Evolutionary conservation across 2,797 vertebrate genomes (phyloP).

Genomic region (Lacerta viridis): DNA sequence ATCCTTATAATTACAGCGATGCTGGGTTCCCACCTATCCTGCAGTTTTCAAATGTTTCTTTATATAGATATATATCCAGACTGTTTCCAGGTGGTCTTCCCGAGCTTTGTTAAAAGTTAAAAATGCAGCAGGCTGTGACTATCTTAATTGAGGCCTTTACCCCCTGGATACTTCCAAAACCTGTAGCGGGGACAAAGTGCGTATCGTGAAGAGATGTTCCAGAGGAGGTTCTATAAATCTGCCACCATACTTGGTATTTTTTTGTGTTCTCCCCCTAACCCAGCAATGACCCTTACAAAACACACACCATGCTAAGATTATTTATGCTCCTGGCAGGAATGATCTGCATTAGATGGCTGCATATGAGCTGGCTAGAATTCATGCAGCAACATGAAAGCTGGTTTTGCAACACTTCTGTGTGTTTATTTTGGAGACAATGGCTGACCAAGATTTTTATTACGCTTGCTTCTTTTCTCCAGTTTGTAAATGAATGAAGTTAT

Average conservation of each 20-base stretch:
- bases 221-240: neutral
- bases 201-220: neutral
- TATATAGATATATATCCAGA: neutral
- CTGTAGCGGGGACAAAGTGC: accelerated
- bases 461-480: neutral
- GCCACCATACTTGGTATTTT: neutral
- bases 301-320: slow-evolving; percentile 26
- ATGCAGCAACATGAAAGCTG: slow-evolving; percentile 3
- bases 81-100: neutral
- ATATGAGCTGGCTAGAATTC: neutral
- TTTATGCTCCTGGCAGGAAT: slow-evolving; percentile 22
- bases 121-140: neutral
- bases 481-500: slow-evolving; percentile 17
- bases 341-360: slow-evolving; percentile 15
- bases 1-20: neutral
- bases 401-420: slow-evolving; percentile 10
- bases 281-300: slow-evolving; percentile 37
- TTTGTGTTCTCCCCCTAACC: neutral
- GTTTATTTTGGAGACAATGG: neutral
- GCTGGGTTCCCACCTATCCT: neutral
- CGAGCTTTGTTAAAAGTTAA: neutral
- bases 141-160: accelerated
- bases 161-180: neutral
- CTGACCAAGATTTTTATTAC: neutral
- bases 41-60: slow-evolving; percentile 13